Evolutionary conservation across 2,888 invertebrate genomes (phyloP).

Genomic region (Embidobia sp.): DNA sequence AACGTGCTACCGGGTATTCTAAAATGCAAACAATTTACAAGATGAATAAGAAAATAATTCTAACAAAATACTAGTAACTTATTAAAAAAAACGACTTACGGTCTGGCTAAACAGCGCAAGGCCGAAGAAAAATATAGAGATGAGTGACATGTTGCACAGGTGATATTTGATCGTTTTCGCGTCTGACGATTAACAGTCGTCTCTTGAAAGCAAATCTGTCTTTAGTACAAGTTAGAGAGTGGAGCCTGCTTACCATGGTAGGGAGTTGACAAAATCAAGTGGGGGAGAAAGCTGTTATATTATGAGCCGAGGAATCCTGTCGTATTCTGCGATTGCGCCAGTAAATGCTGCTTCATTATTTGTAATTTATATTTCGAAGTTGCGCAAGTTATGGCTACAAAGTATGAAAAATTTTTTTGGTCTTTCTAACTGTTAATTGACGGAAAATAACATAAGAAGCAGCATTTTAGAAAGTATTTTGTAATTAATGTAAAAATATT

Average conservation of each 20-base stretch:
- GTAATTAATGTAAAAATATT: too few relatives aligned
- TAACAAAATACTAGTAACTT: too few relatives aligned
- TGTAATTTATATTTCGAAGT: conserved; percentile 41
- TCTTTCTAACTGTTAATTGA: too few relatives aligned
- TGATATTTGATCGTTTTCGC: conserved; percentile 43
- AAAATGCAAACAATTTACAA: too few relatives aligned
- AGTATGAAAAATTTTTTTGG: too few relatives aligned
- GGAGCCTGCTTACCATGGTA: conserved; percentile 36
- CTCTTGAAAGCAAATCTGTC: conserved; percentile 50
- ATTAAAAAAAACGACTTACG: conserved; percentile 45
- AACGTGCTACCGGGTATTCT: too few relatives aligned
- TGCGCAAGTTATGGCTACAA: too few relatives aligned
- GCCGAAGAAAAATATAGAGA: conserved; percentile 25
- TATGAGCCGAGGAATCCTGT: conserved; percentile 43
- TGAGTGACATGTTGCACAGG: conserved; percentile 34
- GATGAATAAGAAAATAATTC: too few relatives aligned
- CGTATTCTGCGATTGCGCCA: conserved; percentile 44
- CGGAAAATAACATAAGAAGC: too few relatives aligned
- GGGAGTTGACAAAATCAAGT: conserved; percentile 59
- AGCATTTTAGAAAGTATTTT: too few relatives aligned
- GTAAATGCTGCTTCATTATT: conserved; percentile 40
- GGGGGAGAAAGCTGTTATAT: conserved; percentile 59
- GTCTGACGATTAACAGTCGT: conserved; percentile 51
- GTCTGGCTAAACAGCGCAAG: conserved; percentile 30
- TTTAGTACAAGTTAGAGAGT: conserved; percentile 59